Evolutionary conservation across 2,888 invertebrate species (phyloP).

Genomic region (Brachypalpus laphriformis): DNA sequence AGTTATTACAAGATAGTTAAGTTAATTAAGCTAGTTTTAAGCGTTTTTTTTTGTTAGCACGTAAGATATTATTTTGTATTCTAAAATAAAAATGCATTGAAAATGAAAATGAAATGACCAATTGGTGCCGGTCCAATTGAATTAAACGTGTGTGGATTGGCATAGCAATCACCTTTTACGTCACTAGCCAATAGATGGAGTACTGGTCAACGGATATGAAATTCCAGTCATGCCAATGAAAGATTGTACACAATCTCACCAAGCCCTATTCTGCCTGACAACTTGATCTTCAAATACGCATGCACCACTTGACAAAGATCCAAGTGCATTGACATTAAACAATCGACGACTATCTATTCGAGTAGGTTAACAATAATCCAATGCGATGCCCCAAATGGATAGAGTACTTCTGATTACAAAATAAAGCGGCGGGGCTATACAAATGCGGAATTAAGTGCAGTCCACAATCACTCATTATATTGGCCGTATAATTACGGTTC

Average conservation of each 20-base stretch:
- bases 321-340: slow-evolving; percentile 18
- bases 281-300: neutral
- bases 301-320: slow-evolving; percentile 6
- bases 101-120: too few species aligned
- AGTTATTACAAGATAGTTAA: too few species aligned
- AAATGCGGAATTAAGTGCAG: neutral
- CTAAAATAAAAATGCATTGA: too few species aligned
- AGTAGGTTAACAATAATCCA: neutral
- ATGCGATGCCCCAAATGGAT: neutral
- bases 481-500: neutral
- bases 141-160: neutral
- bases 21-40: too few species aligned
- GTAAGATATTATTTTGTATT: too few species aligned
- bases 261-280: neutral
- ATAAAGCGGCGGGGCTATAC: too few species aligned
- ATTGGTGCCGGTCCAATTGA: slow-evolving; percentile 10
- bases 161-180: slow-evolving; percentile 23
- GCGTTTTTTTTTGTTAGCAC: too few species aligned
- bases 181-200: slow-evolving; percentile 8
- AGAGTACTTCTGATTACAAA: neutral
- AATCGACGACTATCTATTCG: neutral
- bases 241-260: neutral
- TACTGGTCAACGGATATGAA: neutral
- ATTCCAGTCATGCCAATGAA: neutral
- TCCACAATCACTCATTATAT: too few species aligned